Conservation (phyloP, 2,797 vertebrate species). For the Syngnathus acus region DNA sequence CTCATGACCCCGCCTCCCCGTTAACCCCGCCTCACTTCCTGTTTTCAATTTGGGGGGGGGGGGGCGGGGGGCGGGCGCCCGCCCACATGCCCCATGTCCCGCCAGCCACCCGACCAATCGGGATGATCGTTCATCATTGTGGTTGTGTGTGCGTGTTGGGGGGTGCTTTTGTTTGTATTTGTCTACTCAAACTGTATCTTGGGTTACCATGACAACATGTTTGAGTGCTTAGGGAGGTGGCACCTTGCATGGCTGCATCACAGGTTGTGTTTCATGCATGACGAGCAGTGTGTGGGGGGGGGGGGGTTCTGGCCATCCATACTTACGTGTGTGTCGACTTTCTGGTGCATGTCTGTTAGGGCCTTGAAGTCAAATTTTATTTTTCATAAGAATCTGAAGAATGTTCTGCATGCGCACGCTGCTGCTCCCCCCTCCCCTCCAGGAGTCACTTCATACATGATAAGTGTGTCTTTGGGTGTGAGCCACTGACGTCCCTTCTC, state of each 20-base stretch:
- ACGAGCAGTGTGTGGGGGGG: neutral
- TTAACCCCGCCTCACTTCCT: slow-evolving; percentile 58
- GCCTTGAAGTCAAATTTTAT: no score
- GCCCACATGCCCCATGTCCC: slow-evolving; percentile 49
- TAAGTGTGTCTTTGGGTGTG: neutral
- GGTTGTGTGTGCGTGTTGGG: slow-evolving; percentile 32
- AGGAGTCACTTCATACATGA: neutral
- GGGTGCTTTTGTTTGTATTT: slow-evolving; percentile 29
- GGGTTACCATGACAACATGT: slow-evolving; percentile 20
- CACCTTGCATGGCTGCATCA: slow-evolving; percentile 53
- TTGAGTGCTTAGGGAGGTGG: slow-evolving; percentile 51
- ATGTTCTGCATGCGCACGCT: neutral
- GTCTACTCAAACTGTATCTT: slow-evolving; percentile 50
- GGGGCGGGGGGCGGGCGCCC: no score
- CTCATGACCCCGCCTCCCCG: slow-evolving; percentile 66
- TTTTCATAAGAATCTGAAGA: no score
- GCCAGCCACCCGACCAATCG: slow-evolving; percentile 30
- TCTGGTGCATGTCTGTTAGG: slow-evolving; percentile 24
- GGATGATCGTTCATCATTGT: slow-evolving; percentile 40
- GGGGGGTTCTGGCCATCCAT: slow-evolving; percentile 15
- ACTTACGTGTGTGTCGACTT: slow-evolving; percentile 19
- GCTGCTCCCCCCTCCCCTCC: neutral
- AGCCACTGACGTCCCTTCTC: neutral
- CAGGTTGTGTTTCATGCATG: slow-evolving; percentile 44
- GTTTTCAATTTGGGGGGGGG: slow-evolving; percentile 52